phyloP scores from a whole-genome alignment of 2,797 vertebrate species.

The Rhabdophis nuchalis region DNA sequence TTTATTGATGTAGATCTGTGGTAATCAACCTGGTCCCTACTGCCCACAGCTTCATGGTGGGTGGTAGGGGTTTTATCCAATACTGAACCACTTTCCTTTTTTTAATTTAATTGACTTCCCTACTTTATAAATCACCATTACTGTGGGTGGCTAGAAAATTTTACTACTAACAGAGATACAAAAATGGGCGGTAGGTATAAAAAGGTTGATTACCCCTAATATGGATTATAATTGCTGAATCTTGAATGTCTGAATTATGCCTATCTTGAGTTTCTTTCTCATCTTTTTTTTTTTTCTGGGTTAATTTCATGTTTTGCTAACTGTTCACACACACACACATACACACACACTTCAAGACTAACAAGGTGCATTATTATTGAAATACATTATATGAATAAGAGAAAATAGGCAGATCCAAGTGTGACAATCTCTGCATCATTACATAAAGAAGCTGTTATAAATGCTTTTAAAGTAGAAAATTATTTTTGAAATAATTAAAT shows the following conservation, averaged over 20 bases:
- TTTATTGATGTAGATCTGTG: background rate
- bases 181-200: too few species aligned
- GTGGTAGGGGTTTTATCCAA: too few species aligned
- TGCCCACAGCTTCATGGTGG: too few species aligned
- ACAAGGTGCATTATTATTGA: background rate
- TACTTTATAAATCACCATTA: too few species aligned
- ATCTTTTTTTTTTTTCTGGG: background rate
- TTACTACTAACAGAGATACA: too few species aligned
- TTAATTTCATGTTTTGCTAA: background rate
- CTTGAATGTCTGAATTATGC: background rate
- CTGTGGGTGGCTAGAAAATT: too few species aligned
- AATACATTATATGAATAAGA: background rate
- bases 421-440: background rate
- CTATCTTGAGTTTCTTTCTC: background rate
- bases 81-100: too few species aligned
- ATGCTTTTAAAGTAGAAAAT: background rate
- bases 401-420: background rate
- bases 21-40: too few species aligned
- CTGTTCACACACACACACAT: background rate
- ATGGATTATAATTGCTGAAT: background rate
- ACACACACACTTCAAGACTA: background rate
- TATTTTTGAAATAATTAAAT: background rate
- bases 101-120: too few species aligned
- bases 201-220: too few species aligned
- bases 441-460: background rate